phyloP scores from a whole-genome alignment of 2,797 vertebrate genomes.

The Prunella strophiata region DNA sequence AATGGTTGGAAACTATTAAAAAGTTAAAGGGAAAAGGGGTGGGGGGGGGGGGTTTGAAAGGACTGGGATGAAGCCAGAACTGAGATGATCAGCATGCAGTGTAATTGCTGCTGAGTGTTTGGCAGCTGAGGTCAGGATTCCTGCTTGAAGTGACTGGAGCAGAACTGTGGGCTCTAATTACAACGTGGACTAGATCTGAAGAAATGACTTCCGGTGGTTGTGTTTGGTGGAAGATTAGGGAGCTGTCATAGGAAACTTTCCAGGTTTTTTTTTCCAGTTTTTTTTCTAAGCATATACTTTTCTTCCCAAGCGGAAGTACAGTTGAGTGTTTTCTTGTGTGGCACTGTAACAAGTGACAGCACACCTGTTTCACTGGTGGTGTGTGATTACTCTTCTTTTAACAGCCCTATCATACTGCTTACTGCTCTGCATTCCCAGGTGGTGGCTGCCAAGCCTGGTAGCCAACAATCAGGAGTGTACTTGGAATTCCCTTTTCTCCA shows the following conservation, averaged over 20 bases:
- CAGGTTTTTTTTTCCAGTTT: fast-evolving
- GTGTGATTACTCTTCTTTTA: neutral
- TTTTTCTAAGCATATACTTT: neutral
- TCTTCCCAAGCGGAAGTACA: neutral
- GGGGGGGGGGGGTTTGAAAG: neutral
- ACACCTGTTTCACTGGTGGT: neutral
- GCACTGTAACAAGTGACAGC: neutral
- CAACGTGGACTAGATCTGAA: neutral
- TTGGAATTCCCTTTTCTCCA: neutral
- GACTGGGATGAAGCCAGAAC: neutral
- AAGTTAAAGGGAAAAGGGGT: fast-evolving
- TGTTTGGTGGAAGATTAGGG: neutral
- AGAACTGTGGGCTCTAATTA: neutral
- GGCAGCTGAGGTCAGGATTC: neutral
- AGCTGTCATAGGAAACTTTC: neutral
- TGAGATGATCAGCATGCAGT: neutral
- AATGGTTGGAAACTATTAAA: neutral
- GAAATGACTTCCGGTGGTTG: fast-evolving
- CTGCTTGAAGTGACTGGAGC: neutral
- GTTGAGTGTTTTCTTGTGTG: neutral
- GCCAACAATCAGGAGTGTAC: neutral
- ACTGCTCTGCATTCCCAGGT: neutral
- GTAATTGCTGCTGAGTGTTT: neutral
- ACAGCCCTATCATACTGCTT: neutral
- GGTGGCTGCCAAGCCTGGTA: neutral